Percentiles rank a stretch among this genome's conserved stretches.
Evolutionary conservation across 2,888 invertebrate species (phyloP).

Genomic region (Lithophane ornitopus): DNA sequence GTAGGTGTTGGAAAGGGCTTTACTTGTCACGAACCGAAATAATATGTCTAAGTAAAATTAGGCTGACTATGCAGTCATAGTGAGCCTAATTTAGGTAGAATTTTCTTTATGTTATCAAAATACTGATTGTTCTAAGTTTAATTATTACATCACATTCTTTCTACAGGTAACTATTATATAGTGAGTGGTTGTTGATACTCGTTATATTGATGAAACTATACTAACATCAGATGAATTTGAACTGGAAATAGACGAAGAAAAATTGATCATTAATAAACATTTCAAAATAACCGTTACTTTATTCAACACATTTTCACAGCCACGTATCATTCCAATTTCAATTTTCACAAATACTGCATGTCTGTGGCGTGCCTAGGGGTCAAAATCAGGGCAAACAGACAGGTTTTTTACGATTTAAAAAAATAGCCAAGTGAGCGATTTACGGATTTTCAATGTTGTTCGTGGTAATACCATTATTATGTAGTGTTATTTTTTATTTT

Average conservation of each 20-base stretch:
- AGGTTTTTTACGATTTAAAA: too few relatives aligned
- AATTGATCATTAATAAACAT: background rate
- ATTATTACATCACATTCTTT: background rate
- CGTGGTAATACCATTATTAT: too few relatives aligned
- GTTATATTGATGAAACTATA: background rate
- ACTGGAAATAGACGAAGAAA: background rate
- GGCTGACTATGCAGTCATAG: background rate
- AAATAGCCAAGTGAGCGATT: too few relatives aligned
- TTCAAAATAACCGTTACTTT: background rate
- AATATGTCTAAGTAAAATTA: background rate
- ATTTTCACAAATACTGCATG: background rate
- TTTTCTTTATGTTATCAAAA: background rate
- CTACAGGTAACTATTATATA: background rate
- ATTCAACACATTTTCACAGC: background rate
- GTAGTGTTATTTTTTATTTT: too few relatives aligned
- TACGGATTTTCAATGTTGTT: too few relatives aligned
- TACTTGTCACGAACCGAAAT: slow-evolving; percentile 5
- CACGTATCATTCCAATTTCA: too few relatives aligned
- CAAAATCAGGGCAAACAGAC: too few relatives aligned
- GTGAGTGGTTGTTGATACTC: background rate
- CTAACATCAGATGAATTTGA: background rate
- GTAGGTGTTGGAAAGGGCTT: slow-evolving; percentile 10
- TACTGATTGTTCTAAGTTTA: background rate
- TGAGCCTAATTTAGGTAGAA: background rate
- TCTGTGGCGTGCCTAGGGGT: too few relatives aligned